Evolutionary conservation across 2,797 vertebrate species (phyloP).

Genomic region (Scolopax rusticola): DNA sequence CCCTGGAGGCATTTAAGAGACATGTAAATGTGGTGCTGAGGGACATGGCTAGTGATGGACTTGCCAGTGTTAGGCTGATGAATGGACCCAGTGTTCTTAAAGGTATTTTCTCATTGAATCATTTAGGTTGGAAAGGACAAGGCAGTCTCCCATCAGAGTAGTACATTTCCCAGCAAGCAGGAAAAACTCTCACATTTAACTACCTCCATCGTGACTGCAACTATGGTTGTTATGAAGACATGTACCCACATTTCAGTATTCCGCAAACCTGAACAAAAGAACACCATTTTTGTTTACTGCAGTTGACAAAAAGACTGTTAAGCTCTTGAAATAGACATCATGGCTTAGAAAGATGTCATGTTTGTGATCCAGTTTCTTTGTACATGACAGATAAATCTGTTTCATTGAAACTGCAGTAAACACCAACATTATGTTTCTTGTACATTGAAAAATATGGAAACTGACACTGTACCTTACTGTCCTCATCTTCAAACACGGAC

Average conservation of each 20-base stretch:
- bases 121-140: no score
- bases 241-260: neutral
- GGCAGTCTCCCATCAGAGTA: neutral
- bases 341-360: neutral
- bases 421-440: neutral
- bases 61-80: neutral
- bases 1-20: neutral
- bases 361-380: neutral
- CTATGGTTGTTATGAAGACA: neutral
- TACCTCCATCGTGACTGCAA: neutral
- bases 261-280: neutral
- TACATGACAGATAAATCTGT: neutral
- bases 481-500: slow-evolving; percentile 87
- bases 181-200: neutral
- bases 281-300: neutral
- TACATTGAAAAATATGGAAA: neutral
- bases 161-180: neutral
- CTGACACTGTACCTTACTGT: slow-evolving; percentile 82
- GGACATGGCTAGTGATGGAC: neutral
- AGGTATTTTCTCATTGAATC: no score
- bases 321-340: neutral
- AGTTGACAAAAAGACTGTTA: neutral
- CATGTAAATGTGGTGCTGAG: no score
- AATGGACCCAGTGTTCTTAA: neutral
- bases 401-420: neutral